Base-by-base conservation (phyloP, 2,888 invertebrate species). In the Drosophila prostipennis region DNA sequence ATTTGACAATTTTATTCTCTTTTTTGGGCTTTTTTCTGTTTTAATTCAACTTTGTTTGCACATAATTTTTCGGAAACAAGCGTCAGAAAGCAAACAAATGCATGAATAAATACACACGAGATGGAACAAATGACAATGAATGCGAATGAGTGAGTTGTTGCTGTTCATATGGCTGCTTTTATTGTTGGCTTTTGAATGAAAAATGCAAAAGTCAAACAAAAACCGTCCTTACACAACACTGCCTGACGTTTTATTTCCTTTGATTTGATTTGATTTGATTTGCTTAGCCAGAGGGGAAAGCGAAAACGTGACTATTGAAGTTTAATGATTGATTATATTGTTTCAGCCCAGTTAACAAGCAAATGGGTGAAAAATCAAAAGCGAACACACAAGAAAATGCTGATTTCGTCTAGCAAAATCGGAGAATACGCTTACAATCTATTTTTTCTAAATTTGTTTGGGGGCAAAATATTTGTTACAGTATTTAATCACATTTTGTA, bases 41-140 rank as follows among this genome's bases (percentile, higher is more conserved):
- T 84, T 84, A 84, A 88, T 82, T 80, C 72, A 74, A 80, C 77
- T 78, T 84, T 84, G 82, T 84, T 85, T 86, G 79, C 87, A 75
- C 84, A 85, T 84, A 78, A 85, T 85, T 88, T 85, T 86, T 79
- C 51, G 83, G 86, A 86, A 85, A 75, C 79, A 86, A 83, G 83
- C 88, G 87, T 81, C 82, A 74, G 68, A 87, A 85, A 56, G 82
- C 86, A 87, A 83, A 83, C 82, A 87, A 79, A 79, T 87, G 82
- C 87, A 82, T 85, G 86, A 82, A 87, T 80, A 87, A 87, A 82
- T 79, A 75, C 81, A 73, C 68, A 54, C 43, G 36, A 48, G 48
- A 48, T 48, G 48, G 34, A 65, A 67, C 59, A 65, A 65, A 53
- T 52, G 52, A 74, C 61, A 63, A 63, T 63, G 63, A 74, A 74